A percentile compares a stretch with the other conserved stretches of the same genome.
phyloP scores from a whole-genome alignment of 2,113 vertebrate genomes.

The Ceyx melanurus region DNA sequence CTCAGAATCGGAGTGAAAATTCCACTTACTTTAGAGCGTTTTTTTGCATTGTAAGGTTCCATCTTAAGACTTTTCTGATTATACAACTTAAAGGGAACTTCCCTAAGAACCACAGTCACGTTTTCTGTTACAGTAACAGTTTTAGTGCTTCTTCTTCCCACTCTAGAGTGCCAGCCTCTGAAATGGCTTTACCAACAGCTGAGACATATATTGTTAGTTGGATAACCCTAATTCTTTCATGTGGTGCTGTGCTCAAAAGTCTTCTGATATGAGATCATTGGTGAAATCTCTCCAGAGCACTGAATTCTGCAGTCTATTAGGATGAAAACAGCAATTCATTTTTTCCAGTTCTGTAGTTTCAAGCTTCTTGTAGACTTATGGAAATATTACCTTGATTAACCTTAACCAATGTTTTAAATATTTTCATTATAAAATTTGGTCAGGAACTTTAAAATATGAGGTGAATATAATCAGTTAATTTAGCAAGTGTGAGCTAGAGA shows the following conservation, averaged over 20 bases:
- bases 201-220: not conserved
- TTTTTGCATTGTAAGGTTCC: not conserved
- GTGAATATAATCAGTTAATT: not conserved
- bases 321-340: not conserved
- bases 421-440: not conserved
- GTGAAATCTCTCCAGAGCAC: not conserved
- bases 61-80: not conserved
- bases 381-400: not conserved
- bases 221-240: not conserved
- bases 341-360: not conserved
- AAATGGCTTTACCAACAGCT: not conserved
- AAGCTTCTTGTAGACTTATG: not conserved
- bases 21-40: not conserved
- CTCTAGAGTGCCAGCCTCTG: not conserved
- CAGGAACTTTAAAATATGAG: not conserved
- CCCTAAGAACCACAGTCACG: not conserved
- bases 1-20: not conserved
- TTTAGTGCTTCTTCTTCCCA: not conserved
- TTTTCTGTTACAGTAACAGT: not conserved
- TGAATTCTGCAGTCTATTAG: not conserved
- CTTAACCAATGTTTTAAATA: not conserved
- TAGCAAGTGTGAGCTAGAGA: not conserved
- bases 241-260: not conserved
- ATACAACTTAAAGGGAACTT: not conserved
- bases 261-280: not conserved